These are phyloP conservation scores for Rhabditoides inermis DNA, from an alignment of 2,888 invertebrate genomes.

Conservation along the genomic window DNA sequence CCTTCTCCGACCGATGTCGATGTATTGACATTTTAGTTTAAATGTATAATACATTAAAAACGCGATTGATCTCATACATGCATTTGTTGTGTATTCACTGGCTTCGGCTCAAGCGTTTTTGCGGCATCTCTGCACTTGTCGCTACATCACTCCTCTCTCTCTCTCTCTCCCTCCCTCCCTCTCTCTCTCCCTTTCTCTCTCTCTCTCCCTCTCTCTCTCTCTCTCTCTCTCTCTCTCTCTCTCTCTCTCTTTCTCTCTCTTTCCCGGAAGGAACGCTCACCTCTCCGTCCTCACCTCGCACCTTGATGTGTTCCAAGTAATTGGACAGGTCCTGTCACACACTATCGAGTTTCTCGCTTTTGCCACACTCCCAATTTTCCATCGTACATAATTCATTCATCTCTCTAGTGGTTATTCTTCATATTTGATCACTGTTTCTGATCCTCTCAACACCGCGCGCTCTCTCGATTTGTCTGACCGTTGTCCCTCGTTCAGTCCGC, in stretches of 20 bases:
- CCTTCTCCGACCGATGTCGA: too few relatives aligned
- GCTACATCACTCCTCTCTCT: not conserved
- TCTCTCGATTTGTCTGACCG: too few relatives aligned
- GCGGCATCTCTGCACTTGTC: not conserved
- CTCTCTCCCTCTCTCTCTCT: conserved; percentile 2
- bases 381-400: conserved; percentile 7
- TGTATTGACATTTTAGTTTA: too few relatives aligned
- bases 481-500: not conserved
- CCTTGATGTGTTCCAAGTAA: too few relatives aligned
- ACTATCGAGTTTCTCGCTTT: not conserved
- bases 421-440: not conserved
- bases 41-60: not conserved
- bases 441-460: not conserved
- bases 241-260: not conserved
- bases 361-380: conserved; percentile 7
- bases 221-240: conserved; percentile 6
- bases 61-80: not conserved
- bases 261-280: not conserved
- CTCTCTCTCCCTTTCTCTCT: not conserved
- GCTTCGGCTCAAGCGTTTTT: too few relatives aligned
- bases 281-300: too few relatives aligned
- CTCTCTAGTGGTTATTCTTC: not conserved
- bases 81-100: not conserved
- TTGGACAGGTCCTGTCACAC: too few relatives aligned
- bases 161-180: not conserved